A percentile compares a stretch with the other conserved stretches of the same genome.
Conservation (phyloP, 2,797 vertebrate species). For the Morelia viridis region DNA sequence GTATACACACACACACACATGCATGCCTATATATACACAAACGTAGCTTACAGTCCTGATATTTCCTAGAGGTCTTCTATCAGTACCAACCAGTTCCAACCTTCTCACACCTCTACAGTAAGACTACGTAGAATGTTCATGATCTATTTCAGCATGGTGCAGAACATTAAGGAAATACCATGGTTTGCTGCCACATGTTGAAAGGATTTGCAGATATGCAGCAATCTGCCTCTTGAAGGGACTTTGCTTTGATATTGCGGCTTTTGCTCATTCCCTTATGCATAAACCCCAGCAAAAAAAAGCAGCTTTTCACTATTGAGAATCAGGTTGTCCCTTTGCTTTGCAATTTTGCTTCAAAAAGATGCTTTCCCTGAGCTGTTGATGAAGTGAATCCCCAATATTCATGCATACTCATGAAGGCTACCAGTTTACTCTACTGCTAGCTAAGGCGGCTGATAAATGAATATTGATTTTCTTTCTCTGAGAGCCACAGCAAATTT, state of each 20-base stretch:
- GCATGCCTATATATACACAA: neutral
- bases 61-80: too few relatives aligned
- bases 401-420: neutral
- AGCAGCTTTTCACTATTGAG: neutral
- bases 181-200: neutral
- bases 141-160: neutral
- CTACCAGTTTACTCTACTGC: neutral
- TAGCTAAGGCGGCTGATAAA: neutral
- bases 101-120: too few relatives aligned
- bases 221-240: neutral
- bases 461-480: slow-evolving; percentile 20
- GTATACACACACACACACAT: neutral
- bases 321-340: neutral
- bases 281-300: neutral
- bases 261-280: neutral
- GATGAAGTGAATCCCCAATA: neutral
- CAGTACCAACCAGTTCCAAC: too few relatives aligned
- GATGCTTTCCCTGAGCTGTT: neutral
- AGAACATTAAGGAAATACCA: neutral
- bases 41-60: too few relatives aligned
- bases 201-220: neutral
- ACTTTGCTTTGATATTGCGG: neutral
- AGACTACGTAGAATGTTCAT: neutral
- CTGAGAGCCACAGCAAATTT: neutral
- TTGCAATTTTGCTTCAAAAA: neutral